Base-by-base conservation (phyloP, 1,140 invertebrate genomes). In the Anastatus disparis region DNA sequence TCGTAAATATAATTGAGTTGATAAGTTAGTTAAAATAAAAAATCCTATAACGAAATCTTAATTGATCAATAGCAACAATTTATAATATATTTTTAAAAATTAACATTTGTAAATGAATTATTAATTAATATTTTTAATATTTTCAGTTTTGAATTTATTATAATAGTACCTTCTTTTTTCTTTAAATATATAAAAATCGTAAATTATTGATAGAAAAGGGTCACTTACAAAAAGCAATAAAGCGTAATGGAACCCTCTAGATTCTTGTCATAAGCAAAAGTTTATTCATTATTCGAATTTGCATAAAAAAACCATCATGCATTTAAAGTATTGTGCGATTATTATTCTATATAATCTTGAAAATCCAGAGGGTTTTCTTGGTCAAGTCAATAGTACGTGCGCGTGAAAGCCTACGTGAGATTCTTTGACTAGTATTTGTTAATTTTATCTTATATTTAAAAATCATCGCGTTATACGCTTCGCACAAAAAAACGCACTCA, bases 391-490 rank as follows among this genome's bases (percentile, higher is more conserved):
- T 70, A 70, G 68, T 56, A 70, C 27, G 59, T 63, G 68, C 59
- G 59, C 29, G 50, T 70, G n/a, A 63, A 62, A 70, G 59, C 59
- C 59, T 70, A 70, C 38, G 40, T 55, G 59, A 70, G n/a, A 65
- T 64, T 65, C 27, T 65, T n/a, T 71, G 69, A 71, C 69, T 71
- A 64, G 69, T 59, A 58, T 12, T 29, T 71, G n/a, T 64, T 71
- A 58, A 58, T 64, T 58, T 56, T 71, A 65, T n/a, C 44, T 71
- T 58, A 71, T 12, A 20, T 48, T 71, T 27, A 65, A 46, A 65
- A 71, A 56, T 56, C 17, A 46, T 56, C 7, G 50, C 61, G 40
- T 71, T 40, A 65, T 56, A 63, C 68, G 68, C 59, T 44, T 63
- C 50, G 27, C 58, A 35, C 59, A 53, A 62, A 61, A 48, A 44